phyloP scores from a whole-genome alignment of 2,797 vertebrate genomes.

The Enteromius fasciolatus region DNA sequence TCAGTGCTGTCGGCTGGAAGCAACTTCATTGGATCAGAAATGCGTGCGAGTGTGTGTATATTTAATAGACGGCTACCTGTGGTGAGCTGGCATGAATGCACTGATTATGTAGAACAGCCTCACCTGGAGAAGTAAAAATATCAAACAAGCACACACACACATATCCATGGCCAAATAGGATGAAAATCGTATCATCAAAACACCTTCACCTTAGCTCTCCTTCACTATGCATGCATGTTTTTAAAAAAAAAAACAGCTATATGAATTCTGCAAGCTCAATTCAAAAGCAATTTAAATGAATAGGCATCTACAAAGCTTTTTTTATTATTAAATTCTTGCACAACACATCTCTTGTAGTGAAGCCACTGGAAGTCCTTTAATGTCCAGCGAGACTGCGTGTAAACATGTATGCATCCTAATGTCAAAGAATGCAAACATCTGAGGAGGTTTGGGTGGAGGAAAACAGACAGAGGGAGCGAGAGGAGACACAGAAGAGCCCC shows the following conservation, averaged over 20 bases:
- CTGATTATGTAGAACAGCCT: slow-evolving; percentile 50
- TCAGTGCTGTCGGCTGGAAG: slow-evolving; percentile 19
- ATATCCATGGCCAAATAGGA: background rate
- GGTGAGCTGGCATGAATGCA: slow-evolving; percentile 32
- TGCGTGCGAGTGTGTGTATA: slow-evolving; percentile 6
- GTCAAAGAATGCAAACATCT: background rate
- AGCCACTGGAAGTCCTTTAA: background rate
- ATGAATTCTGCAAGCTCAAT: background rate
- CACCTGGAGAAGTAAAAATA: slow-evolving; percentile 36
- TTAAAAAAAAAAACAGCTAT: background rate
- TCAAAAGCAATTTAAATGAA: background rate
- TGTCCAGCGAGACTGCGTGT: background rate
- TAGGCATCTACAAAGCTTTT: background rate
- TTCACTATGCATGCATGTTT: background rate
- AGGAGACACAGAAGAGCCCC: background rate
- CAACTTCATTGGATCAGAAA: slow-evolving; percentile 29
- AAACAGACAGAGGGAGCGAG: background rate
- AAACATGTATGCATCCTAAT: slow-evolving; percentile 28
- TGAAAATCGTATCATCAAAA: background rate
- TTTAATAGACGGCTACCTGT: slow-evolving; percentile 34
- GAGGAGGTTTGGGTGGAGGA: background rate
- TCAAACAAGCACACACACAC: slow-evolving; percentile 14
- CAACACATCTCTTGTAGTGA: background rate
- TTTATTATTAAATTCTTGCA: background rate
- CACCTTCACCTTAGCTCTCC: background rate